Evolutionary conservation across 2,888 invertebrate species (phyloP).

Genomic region (Ceraclea dissimilis): DNA sequence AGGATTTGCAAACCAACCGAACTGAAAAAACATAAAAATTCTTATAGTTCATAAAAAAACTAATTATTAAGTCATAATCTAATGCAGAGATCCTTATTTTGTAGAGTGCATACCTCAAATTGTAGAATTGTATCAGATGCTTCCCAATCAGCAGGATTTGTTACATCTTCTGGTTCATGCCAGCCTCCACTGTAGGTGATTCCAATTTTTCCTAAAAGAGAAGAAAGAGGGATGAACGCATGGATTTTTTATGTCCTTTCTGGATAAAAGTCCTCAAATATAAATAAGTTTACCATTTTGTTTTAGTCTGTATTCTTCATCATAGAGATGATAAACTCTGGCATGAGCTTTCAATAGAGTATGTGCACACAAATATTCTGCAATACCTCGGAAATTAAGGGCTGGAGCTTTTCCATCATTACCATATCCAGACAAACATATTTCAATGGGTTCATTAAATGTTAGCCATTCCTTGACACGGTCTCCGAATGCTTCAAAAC

Average conservation of each 20-base stretch:
- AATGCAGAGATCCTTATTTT: too few species aligned
- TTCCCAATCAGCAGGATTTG: conserved; percentile 36
- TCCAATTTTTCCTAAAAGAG: conserved; percentile 28
- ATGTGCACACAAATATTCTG: conserved; percentile 19
- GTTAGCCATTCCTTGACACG: conserved; percentile 54
- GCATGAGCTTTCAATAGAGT: conserved; percentile 21
- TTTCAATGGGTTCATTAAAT: conserved; percentile 51
- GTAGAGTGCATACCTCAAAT: conserved; percentile 37
- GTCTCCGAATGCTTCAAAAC: conserved; percentile 44
- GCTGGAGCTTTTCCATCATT: conserved; percentile 39
- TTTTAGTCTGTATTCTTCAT: conserved; percentile 7
- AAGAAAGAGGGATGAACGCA: too few species aligned
- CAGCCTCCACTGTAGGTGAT: conserved; percentile 30
- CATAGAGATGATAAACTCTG: conserved; percentile 20
- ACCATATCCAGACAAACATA: conserved; percentile 31
- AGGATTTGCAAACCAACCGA: conserved; percentile 54
- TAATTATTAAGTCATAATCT: too few species aligned
- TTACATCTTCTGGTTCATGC: conserved; percentile 26
- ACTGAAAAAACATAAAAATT: conserved; percentile 31
- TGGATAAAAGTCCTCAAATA: too few species aligned
- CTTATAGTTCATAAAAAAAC: not conserved
- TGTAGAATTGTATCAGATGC: conserved; percentile 42
- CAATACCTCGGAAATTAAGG: conserved; percentile 27
- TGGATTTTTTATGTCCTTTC: too few species aligned
- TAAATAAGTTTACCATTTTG: conserved; percentile 20